Base-by-base conservation (phyloP, 2,113 vertebrate species). In the Zootoca vivipara region DNA sequence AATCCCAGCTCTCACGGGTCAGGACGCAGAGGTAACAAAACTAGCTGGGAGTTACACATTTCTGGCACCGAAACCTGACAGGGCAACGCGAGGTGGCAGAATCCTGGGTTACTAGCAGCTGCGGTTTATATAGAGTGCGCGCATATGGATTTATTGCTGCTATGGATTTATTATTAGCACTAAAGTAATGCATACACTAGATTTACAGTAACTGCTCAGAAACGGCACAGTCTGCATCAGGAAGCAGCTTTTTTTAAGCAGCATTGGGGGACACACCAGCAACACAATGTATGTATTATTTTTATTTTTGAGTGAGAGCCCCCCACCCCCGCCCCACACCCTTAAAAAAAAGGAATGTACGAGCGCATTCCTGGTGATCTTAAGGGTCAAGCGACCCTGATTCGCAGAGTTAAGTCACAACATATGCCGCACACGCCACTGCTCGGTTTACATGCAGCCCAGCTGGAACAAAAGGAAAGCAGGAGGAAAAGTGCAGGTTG, bases 111-210 rank as follows among this genome's bases (percentile, higher is more conserved):
- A n/a, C 46, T 86, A 0, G 0, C 84, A 62, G 88, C 87, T 0
- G 5, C 24, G 1, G 2, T 90, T 89, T 56, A 67, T 42, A 33
- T 35, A 5, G 91, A 90, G 85, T 70, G 90, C 40, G 7, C 6
- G 46, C 0, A 0, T 3, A 15, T 85, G 64, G 89, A 94, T 95
- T 96, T 95, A 95, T 2, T 22, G 82, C 89, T 33, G 1, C 0
- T 0, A 77, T 86, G 92, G 94, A 93, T 95, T 95, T 94, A 95
- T 80, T 92, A 90, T 88, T 85, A n/a, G 90, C 90, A 85, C 89
- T 93, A 4, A 90, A 88, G 3, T 62, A 92, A 92, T 0, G 78
- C 35, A 87, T 90, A 83, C 0, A 6, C 15, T 65, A 70, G 91
- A 88, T 93, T 93, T 88, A 91, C 93, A 74, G 89, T 70, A 88